Evolutionary conservation across 2,888 invertebrate genomes (phyloP).

Genomic region (Oscheius sp.): DNA sequence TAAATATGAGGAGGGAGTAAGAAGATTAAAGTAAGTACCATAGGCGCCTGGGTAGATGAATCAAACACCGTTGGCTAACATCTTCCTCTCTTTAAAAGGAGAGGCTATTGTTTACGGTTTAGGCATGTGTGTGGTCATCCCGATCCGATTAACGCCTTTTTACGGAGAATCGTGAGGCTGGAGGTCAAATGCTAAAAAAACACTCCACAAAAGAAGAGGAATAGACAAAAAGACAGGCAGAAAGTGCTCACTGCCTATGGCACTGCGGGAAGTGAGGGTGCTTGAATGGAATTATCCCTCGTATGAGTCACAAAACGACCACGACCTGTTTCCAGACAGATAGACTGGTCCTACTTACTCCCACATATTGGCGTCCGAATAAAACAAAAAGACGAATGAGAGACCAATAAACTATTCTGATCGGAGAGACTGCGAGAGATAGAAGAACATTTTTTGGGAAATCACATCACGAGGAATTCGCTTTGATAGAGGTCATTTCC

Average conservation of each 20-base stretch:
- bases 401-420: too few species aligned
- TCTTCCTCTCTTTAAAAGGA: not conserved
- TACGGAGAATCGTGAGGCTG: not conserved
- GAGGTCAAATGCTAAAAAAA: too few species aligned
- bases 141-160: not conserved
- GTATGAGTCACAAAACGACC: constrained; percentile 25
- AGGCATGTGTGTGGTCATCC: not conserved
- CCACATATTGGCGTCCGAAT: not conserved
- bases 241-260: constrained; percentile 4
- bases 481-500: too few species aligned
- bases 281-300: constrained; percentile 31
- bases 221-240: not conserved
- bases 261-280: constrained; percentile 21
- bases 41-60: constrained; percentile 11
- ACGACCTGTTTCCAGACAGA: constrained; percentile 23
- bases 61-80: constrained; percentile 3
- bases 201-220: not conserved
- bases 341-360: constrained; percentile 22
- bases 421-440: not conserved
- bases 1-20: constrained; percentile 22
- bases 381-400: not conserved
- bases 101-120: constrained; percentile 22
- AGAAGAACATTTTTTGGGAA: not conserved
- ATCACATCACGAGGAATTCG: too few species aligned
- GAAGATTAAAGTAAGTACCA: constrained; percentile 28